Evolutionary conservation across 2,888 invertebrate genomes (phyloP), one percentile per base, ranked within the genome.

Genomic region (Drosophila hamatofila): DNA sequence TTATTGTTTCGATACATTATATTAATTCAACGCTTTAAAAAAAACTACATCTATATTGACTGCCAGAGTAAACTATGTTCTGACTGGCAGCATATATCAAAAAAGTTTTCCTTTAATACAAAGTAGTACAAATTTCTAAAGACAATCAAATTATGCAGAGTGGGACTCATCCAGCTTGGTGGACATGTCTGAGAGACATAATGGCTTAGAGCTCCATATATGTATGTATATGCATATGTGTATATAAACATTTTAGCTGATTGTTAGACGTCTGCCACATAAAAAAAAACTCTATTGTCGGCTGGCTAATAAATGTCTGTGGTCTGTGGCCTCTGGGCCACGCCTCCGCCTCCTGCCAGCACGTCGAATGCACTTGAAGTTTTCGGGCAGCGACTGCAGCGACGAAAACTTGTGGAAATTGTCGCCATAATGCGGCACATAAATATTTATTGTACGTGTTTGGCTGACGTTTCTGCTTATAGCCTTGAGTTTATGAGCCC

Each of bases 401-500:
- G 48, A 61, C 65, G 30, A 60, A 54, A 63, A 68, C 51, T 70
- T 56, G 62, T 57, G 65, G 49, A 48, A 83, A 72, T 60, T 51
- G 60, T 67, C 68, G 52, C 56, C 74, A 61, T 76, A 81, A 71
- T 84, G 80, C 80, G 76, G 65, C 58, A 56, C 49, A 73, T 75
- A 77, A 77, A 84, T 87, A 82, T 87, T 84, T 87, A 84, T 79
- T 39, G 66, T 68, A 75, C 76, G 80, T 79, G 67, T 62, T 75
- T 71, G 64, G 63, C 64, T 59, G 63, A 48, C 68, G 49, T 49
- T 70, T 62, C 56, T 49, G 23, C 33, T 66, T 59, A 33, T 39
- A 56, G 54, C 69, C 70, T 75, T 60, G 62, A 68, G 58, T 63
- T 75, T 75, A 63, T 60, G 54, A 75, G 60, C 37, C 68, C 41